Percentiles rank a stretch among this genome's conserved stretches.
phyloP scores from a whole-genome alignment of 2,113 vertebrate genomes.

The Carassius gibelio region DNA sequence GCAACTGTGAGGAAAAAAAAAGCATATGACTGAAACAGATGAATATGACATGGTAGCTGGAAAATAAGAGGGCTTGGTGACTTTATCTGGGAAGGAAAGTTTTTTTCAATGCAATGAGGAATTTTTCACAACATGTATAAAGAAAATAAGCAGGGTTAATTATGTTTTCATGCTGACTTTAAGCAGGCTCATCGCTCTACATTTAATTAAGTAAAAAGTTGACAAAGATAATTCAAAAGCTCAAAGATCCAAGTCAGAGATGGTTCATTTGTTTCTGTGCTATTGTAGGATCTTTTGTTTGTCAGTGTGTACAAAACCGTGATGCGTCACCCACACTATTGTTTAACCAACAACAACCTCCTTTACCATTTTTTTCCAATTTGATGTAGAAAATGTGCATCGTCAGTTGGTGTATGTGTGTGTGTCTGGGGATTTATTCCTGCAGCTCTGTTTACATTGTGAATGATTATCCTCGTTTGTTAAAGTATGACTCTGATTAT shows the following conservation, averaged over 20 bases:
- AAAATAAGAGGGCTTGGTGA: background rate
- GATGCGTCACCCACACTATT: too few relatives aligned
- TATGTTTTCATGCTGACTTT: background rate
- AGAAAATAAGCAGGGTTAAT: background rate
- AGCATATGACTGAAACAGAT: background rate
- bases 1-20: too few relatives aligned
- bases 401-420: background rate
- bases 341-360: background rate
- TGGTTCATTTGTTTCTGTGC: background rate
- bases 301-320: background rate
- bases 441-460: constrained; percentile 40
- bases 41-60: background rate
- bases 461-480: constrained; percentile 51
- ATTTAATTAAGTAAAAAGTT: background rate
- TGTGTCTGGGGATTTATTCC: constrained; percentile 19
- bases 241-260: background rate
- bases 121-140: background rate
- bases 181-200: background rate
- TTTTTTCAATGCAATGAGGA: background rate
- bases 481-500: constrained; percentile 43
- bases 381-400: constrained; percentile 23
- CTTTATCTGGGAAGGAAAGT: background rate
- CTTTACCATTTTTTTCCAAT: background rate
- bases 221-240: background rate
- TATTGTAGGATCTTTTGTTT: constrained; percentile 19